phyloP scores from a whole-genome alignment of 2,797 vertebrate genomes.

The Falco rusticolus region DNA sequence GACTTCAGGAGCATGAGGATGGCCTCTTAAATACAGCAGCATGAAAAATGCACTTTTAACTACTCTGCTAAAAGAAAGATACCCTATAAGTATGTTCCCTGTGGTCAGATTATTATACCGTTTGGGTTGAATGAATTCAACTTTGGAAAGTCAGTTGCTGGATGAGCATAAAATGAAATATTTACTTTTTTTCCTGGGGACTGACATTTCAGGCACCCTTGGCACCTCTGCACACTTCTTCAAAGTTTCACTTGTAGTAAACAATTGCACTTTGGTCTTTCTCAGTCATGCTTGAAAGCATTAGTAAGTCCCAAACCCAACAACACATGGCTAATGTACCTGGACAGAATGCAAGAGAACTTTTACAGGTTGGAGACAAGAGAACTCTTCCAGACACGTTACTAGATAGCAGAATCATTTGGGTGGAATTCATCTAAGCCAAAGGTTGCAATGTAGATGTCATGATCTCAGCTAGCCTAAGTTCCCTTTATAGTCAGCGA shows the following conservation, averaged over 20 bases:
- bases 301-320: neutral
- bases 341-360: neutral
- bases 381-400: neutral
- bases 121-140: neutral
- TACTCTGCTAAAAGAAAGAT: neutral
- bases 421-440: fast-evolving
- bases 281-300: neutral
- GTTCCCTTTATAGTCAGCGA: neutral
- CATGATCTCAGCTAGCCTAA: neutral
- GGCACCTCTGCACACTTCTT: neutral
- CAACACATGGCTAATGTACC: neutral
- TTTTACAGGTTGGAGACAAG: neutral
- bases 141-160: neutral
- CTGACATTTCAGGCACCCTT: neutral
- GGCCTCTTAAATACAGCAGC: neutral
- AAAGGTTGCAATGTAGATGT: neutral
- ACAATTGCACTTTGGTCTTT: neutral
- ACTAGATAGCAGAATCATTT: neutral
- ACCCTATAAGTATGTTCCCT: neutral
- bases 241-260: neutral
- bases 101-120: neutral
- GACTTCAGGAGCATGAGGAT: neutral
- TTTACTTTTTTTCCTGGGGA: neutral
- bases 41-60: neutral
- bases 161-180: neutral